A percentile compares a stretch with the other conserved stretches of the same genome.
Evolutionary conservation across 2,888 invertebrate species (phyloP).

Genomic region (Synanthedon tipuliformis): DNA sequence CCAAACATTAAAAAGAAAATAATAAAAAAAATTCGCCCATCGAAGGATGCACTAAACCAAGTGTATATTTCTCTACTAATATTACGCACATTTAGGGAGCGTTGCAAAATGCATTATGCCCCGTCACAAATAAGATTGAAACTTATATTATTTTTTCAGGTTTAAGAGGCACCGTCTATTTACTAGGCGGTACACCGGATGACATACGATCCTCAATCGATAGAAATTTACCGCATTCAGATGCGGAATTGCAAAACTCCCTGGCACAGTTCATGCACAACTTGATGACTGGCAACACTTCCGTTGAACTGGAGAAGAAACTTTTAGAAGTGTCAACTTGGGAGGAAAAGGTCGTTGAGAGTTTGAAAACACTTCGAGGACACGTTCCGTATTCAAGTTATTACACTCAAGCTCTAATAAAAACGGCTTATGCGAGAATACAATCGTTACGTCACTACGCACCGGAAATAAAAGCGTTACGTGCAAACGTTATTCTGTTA

Average conservation of each 20-base stretch:
- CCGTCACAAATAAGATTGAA: too few species aligned
- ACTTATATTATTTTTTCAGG: slow-evolving; percentile 15
- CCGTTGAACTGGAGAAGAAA: slow-evolving; percentile 6
- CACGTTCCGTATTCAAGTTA: neutral
- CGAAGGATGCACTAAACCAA: too few species aligned
- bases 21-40: too few species aligned
- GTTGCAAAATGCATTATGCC: too few species aligned
- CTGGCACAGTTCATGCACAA: slow-evolving; percentile 30
- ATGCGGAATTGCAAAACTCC: slow-evolving; percentile 26
- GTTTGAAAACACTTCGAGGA: slow-evolving; percentile 17
- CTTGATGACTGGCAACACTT: slow-evolving; percentile 18
- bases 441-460: slow-evolving; percentile 13
- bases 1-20: too few species aligned
- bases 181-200: slow-evolving; percentile 31
- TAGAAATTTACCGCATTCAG: slow-evolving; percentile 17
- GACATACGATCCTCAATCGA: slow-evolving; percentile 21
- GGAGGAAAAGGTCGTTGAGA: slow-evolving; percentile 18
- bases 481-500: slow-evolving; percentile 24
- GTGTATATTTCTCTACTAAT: too few species aligned
- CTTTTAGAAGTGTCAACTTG: slow-evolving; percentile 11
- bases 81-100: too few species aligned
- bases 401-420: neutral
- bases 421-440: slow-evolving; percentile 11
- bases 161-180: slow-evolving; percentile 30
- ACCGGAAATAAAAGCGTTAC: slow-evolving; percentile 10